Base-by-base conservation (phyloP, 2,888 invertebrate species). In the Spodoptera exigua region DNA sequence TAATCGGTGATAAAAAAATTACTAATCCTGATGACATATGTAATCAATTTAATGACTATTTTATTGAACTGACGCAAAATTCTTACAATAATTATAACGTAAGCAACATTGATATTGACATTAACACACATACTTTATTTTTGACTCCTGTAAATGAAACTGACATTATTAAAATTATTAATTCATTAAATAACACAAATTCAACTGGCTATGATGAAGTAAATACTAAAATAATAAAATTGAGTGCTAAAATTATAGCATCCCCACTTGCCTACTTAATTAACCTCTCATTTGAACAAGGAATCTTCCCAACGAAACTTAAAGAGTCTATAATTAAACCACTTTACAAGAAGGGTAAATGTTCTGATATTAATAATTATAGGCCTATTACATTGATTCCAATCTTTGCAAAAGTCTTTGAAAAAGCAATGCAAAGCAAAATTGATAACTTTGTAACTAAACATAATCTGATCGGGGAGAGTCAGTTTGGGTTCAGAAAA, bases 111-210 rank as follows among this genome's bases (percentile, higher is more conserved):
- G n/a, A 36, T 3, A 36, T 36, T n/a, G n/a, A 12, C 11, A n/a
- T 1, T 36, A 12, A 36, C 4, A 11, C 0, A 36, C 4, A 39
- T 4, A 35, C n/a, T n/a, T 14, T 39, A 4, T 39, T 39, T 39
- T 39, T 39, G 16, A 39, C 39, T 4, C 39, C 39, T 14, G 12
- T 14, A 16, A 39, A 14, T 16, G 14, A 39, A 4, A 39, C 9
- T 39, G 39, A 39, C 14, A 39, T 39, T 39, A 39, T 39, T 7
- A 39, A 39, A 39, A 39, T 16, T 1, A 39, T 39, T 39, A 39
- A 14, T 9, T 39, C 39, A 16, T 39, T 39, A 14, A 39, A 39
- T 14, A 16, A 39, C 14, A 39, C 39, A 16, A 14, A 39, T 16
- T 14, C 14, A 14, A 39, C 39, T 3, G 39, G 39, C 2, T 16